These are phyloP conservation scores for Autographa pulchrina DNA, from an alignment of 2,888 invertebrate genomes.

Conservation along the genomic window DNA sequence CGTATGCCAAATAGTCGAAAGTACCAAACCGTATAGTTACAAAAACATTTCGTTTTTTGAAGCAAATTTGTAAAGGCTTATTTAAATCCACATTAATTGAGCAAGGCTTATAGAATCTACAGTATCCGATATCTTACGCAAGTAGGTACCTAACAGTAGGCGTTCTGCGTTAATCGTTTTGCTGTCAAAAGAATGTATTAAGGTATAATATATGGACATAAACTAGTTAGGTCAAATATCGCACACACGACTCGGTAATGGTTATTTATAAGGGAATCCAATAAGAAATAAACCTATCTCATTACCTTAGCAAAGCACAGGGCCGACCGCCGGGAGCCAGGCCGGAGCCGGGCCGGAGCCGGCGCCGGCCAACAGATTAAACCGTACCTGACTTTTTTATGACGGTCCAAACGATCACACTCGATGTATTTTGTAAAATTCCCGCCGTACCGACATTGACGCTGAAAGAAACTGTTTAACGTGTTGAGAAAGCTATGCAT, in stretches of 20 bases:
- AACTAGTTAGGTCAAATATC: neutral
- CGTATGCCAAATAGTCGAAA: too few relatives aligned
- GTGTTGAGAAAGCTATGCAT: slow-evolving; percentile 30
- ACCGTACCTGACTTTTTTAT: slow-evolving; percentile 51
- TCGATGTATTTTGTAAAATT: slow-evolving; percentile 43
- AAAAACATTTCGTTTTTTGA: too few relatives aligned
- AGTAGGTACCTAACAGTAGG: too few relatives aligned
- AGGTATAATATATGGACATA: neutral
- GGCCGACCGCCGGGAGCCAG: neutral
- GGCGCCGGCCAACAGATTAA: slow-evolving; percentile 29
- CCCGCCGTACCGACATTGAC: slow-evolving; percentile 26
- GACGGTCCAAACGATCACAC: slow-evolving; percentile 52
- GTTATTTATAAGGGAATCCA: slow-evolving; percentile 47
- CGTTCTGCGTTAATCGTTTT: too few relatives aligned
- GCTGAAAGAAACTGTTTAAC: slow-evolving; percentile 42
- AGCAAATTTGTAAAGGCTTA: too few relatives aligned
- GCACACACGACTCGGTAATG: slow-evolving; percentile 14
- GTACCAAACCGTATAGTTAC: too few relatives aligned
- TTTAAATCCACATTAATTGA: too few relatives aligned
- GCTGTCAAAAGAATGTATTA: neutral
- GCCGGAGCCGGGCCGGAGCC: neutral
- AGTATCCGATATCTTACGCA: too few relatives aligned
- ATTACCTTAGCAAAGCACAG: slow-evolving; percentile 25
- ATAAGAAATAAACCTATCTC: slow-evolving; percentile 51
- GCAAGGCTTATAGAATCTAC: too few relatives aligned